A percentile compares a stretch with the other conserved stretches of the same genome.
Evolutionary conservation across 2,888 invertebrate genomes (phyloP).

Genomic region (Therioaphis trifolii): DNA sequence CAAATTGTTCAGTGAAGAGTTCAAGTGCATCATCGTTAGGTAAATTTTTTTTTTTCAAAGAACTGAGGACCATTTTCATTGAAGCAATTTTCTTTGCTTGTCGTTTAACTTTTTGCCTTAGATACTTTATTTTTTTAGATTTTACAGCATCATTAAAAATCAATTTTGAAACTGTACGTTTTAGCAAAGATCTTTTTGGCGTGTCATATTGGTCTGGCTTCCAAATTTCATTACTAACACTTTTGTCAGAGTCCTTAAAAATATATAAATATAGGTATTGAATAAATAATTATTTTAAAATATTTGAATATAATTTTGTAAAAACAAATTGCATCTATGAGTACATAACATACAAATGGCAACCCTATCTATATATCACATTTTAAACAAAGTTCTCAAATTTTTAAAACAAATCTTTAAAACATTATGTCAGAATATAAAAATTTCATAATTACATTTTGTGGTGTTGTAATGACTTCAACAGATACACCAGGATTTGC

Average conservation of each 20-base stretch:
- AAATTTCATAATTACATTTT: neutral
- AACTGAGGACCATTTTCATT: too few relatives aligned
- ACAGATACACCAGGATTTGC: neutral
- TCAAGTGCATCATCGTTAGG: too few relatives aligned
- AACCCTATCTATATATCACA: neutral
- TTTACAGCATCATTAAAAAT: neutral
- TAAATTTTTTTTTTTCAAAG: too few relatives aligned
- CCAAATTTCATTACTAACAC: neutral
- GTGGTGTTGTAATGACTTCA: neutral
- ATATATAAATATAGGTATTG: neutral
- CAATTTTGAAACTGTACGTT: neutral
- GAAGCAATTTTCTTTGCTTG: too few relatives aligned
- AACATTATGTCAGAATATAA: neutral
- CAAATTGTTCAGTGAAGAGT: too few relatives aligned
- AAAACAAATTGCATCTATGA: neutral
- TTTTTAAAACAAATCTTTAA: too few relatives aligned
- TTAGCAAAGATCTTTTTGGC: slow-evolving; percentile 3
- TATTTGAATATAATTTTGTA: too few relatives aligned
- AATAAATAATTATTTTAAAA: neutral
- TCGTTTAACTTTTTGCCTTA: too few relatives aligned
- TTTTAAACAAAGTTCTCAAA: neutral
- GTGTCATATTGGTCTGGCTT: too few relatives aligned
- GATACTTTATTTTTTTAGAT: too few relatives aligned
- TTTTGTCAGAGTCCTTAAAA: slow-evolving; percentile 2
- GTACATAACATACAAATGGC: neutral